phyloP scores from a whole-genome alignment of 2,888 invertebrate species.

The Acrocera orbiculus region DNA sequence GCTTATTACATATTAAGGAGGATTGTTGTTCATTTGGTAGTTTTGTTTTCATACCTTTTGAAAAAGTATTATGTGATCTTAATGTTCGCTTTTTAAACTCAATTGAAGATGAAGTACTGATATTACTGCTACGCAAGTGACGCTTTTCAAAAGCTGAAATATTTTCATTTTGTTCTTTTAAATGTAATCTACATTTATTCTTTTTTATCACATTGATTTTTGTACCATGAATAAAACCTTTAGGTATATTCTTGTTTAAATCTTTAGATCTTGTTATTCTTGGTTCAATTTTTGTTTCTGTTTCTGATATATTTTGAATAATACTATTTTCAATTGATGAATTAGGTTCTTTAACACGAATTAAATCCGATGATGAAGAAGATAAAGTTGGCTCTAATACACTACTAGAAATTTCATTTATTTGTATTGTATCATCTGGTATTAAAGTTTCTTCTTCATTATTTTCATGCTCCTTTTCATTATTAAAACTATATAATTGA shows the following conservation, averaged over 20 bases:
- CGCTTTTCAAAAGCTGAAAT: constrained; percentile 18
- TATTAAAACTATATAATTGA: background rate
- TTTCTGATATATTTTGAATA: too few species aligned
- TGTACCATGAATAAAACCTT: background rate
- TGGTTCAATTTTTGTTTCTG: background rate
- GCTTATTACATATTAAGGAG: constrained; percentile 5
- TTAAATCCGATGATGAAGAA: background rate
- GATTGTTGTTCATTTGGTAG: background rate
- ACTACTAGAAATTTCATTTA: constrained; percentile 49
- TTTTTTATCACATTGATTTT: too few species aligned
- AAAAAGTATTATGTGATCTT: constrained; percentile 22
- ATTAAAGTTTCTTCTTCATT: too few species aligned
- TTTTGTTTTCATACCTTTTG: constrained; percentile 17
- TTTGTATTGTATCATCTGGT: constrained; percentile 37
- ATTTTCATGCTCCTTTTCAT: constrained; percentile 1
- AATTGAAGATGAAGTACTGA: too few species aligned
- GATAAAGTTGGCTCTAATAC: constrained; percentile 27
- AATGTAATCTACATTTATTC: background rate
- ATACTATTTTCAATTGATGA: background rate
- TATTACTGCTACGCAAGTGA: constrained; percentile 26
- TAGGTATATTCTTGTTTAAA: too few species aligned
- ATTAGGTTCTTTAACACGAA: too few species aligned
- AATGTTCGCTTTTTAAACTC: constrained; percentile 25
- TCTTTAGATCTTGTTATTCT: constrained; percentile 2
- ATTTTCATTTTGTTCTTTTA: constrained; percentile 9